phyloP scores from a whole-genome alignment of 2,113 vertebrate genomes.

The Danionella cerebrum region DNA sequence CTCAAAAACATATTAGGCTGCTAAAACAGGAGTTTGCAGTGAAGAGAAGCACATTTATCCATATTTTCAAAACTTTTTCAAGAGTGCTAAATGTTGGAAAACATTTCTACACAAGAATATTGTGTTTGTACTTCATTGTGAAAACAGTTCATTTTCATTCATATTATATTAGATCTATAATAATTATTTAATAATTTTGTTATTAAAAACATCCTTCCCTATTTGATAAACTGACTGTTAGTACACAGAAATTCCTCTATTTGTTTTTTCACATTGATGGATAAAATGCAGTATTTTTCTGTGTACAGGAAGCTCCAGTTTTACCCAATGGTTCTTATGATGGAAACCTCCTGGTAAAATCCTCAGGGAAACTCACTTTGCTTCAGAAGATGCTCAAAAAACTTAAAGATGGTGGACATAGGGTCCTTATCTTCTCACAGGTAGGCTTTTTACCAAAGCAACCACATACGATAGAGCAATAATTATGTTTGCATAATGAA shows the following conservation, averaged over 20 bases:
- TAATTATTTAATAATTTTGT: too few relatives aligned
- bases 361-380: conserved; percentile 92
- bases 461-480: too few relatives aligned
- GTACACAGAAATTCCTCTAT: too few relatives aligned
- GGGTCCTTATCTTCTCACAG: conserved; percentile 97
- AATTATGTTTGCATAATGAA: too few relatives aligned
- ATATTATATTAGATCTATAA: too few relatives aligned
- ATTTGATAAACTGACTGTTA: too few relatives aligned
- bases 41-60: neutral
- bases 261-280: too few relatives aligned
- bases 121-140: neutral
- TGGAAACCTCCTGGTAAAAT: conserved; percentile 88
- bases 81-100: neutral
- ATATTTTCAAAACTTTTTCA: neutral
- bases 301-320: conserved; percentile 82
- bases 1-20: too few relatives aligned
- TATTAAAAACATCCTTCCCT: too few relatives aligned
- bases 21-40: neutral
- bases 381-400: conserved; percentile 97
- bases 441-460: conserved; percentile 52
- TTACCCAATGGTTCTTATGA: conserved; percentile 95
- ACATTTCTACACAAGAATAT: too few relatives aligned
- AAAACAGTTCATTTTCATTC: too few relatives aligned
- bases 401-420: conserved; percentile 85
- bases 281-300: too few relatives aligned